A percentile compares a stretch with the other conserved stretches of the same genome.
Evolutionary conservation across 2,888 invertebrate species (phyloP).

Genomic region (Andrena bucephala): DNA sequence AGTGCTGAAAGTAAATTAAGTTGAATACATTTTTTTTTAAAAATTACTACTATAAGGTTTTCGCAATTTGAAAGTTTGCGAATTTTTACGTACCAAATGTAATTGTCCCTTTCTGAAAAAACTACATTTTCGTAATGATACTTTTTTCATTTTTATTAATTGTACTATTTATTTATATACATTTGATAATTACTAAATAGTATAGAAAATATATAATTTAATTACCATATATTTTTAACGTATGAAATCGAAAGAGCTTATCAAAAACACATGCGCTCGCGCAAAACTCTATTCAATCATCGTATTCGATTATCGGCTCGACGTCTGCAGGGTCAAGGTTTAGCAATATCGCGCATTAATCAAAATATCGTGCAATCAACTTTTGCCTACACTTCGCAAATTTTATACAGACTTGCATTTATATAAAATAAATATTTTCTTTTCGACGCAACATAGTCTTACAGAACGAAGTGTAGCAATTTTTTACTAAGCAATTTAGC

Average conservation of each 20-base stretch:
- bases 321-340: constrained; percentile 31
- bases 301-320: constrained; percentile 9
- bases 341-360: constrained; percentile 21
- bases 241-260: not conserved
- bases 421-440: not conserved
- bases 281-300: constrained; percentile 15
- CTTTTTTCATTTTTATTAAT: not conserved
- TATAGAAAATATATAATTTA: too few species aligned
- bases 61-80: too few species aligned
- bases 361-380: constrained; percentile 19
- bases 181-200: too few species aligned
- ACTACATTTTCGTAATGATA: too few species aligned
- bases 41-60: too few species aligned
- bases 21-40: too few species aligned
- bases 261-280: not conserved
- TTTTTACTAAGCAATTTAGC: not conserved
- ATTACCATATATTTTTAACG: not conserved
- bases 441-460: not conserved
- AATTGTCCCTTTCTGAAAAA: too few species aligned
- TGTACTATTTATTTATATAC: not conserved
- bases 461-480: not conserved
- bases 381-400: not conserved
- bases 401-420: not conserved
- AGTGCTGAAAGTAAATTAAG: too few species aligned
- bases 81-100: too few species aligned